Base-by-base conservation (phyloP, 2,797 vertebrate species). In the Sparus aurata region DNA sequence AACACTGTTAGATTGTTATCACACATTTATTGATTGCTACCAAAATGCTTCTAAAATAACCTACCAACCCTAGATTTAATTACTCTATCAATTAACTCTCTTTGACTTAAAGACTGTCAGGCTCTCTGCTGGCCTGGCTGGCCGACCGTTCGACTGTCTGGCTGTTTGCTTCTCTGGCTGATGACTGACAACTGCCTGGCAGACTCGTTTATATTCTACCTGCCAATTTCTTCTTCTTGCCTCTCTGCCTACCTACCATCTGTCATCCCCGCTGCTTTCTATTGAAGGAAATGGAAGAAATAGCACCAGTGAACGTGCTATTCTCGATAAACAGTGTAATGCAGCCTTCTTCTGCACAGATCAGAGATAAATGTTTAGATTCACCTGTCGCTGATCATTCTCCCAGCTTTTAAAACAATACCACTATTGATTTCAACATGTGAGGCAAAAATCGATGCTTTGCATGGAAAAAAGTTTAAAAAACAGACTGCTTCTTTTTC, bases 161-260 rank as follows among this genome's bases (percentile, higher is more conserved):
- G 46, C 64, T 81, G 62, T 85, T 78, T 87, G 47, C 46, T 73
- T 82, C 61, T 4, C 73, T 58, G 64, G 61, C 75, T 76, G 80
- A 20, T n/a, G 65, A 84, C 55, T 65, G 77, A 64, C 70, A 63
- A 46, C 46, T 54, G 61, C 17, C 55, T 74, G 79, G 61, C 64
- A 43, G 55, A 65, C 54, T 75, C 23, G 1, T 83, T 86, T 77
- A 69, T 82, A 81, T 71, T 85, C 70, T 68, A 84, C 60, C 85
- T 83, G 83, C 76, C 87, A 90, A 83, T 76, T 79, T 82, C 50
- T 80, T 80, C 53, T 58, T 58, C 66, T 43, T 79, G 65, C 69
- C 68, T 84, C 57, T 83, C 82, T 85, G 83, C 89, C 87, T 64
- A 84, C 88, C 67, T 25, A 79, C 84, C 84, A 89, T 92, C 89